Percentiles rank a stretch among this genome's conserved stretches.
Evolutionary conservation across 1,140 invertebrate species (phyloP).

Genomic region (Asobara japonica): DNA sequence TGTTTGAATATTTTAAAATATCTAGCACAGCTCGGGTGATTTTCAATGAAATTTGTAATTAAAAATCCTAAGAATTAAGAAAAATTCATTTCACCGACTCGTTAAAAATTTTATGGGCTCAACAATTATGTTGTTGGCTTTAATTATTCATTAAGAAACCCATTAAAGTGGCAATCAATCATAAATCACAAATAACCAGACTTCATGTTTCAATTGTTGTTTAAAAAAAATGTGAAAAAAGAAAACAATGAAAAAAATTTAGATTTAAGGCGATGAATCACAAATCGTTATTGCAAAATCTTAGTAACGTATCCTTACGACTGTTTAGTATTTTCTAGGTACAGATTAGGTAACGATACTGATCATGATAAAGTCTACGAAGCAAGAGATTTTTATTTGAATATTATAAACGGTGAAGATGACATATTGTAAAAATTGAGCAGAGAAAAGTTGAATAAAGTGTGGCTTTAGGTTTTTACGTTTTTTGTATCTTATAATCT

Average conservation of each 20-base stretch:
- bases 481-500: conserved; percentile 49
- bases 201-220: no score
- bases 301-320: conserved; percentile 31
- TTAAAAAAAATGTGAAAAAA: neutral
- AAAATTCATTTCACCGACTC: no score
- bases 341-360: neutral
- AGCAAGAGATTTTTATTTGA: conserved; percentile 15
- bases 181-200: no score
- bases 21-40: no score
- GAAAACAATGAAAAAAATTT: conserved; percentile 5
- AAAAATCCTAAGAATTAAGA: no score
- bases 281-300: conserved; percentile 21
- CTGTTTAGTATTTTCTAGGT: conserved; percentile 28
- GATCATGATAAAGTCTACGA: neutral
- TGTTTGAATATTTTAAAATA: no score
- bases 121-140: no score
- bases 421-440: no score
- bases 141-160: no score
- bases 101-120: no score
- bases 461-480: conserved; percentile 46
- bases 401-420: neutral
- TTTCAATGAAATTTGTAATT: no score
- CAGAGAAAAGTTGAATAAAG: conserved; percentile 21
- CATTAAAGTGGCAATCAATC: no score
- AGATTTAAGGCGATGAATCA: neutral